Evolutionary conservation across 2,888 invertebrate species (phyloP).

Genomic region (Caenorhabditis macrosperma): DNA sequence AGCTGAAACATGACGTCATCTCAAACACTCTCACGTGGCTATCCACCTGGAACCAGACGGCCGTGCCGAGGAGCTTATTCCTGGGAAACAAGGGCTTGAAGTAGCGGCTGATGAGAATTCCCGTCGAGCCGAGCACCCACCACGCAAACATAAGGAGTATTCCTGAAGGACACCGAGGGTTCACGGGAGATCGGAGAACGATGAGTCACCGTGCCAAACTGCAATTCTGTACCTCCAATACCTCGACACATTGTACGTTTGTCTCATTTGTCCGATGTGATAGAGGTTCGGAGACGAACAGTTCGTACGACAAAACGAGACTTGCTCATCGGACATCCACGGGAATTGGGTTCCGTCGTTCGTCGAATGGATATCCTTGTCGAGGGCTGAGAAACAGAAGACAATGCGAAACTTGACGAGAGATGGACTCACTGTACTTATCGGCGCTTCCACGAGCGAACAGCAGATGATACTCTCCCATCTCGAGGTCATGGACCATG

Average conservation of each 20-base stretch:
- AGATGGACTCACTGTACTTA: conserved; percentile 62
- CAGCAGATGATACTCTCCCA: conserved; percentile 62
- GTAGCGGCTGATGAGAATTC: conserved; percentile 71
- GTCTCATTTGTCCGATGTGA: conserved; percentile 61
- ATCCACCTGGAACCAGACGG: conserved; percentile 72
- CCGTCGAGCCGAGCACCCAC: conserved; percentile 73
- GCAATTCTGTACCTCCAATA: conserved; percentile 73
- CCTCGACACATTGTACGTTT: conserved; percentile 62
- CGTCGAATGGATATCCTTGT: conserved; percentile 72
- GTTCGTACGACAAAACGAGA: conserved; percentile 63
- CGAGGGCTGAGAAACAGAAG: conserved; percentile 60
- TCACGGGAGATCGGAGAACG: background rate
- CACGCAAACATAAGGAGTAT: conserved; percentile 67
- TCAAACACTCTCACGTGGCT: background rate
- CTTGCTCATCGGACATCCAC: conserved; percentile 68
- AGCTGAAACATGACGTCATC: conserved; percentile 54
- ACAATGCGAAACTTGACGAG: background rate
- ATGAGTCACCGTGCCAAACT: conserved; percentile 66
- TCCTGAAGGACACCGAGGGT: conserved; percentile 47
- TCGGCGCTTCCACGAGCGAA: conserved; percentile 71
- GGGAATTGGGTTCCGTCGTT: conserved; percentile 70
- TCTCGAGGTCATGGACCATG: conserved; percentile 70
- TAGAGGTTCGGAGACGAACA: conserved; percentile 59
- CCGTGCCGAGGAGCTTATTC: conserved; percentile 68
- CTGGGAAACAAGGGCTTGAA: conserved; percentile 72